phyloP scores from a whole-genome alignment of 2,888 invertebrate genomes.

The Eledone cirrhosa region DNA sequence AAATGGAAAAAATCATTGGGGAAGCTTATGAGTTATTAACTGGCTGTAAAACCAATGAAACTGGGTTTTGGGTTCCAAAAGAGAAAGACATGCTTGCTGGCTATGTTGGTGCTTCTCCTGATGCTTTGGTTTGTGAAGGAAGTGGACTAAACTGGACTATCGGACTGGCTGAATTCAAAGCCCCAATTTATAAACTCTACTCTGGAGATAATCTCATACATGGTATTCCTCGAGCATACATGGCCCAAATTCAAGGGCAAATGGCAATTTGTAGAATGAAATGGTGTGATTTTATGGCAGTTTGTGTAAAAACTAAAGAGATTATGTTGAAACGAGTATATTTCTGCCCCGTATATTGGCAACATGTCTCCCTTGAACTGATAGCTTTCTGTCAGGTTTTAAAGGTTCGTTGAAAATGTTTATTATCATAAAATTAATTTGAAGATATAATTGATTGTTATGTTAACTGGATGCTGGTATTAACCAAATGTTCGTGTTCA shows the following conservation, averaged over 20 bases:
- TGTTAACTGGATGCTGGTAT: too few relatives aligned
- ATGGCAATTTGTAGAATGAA: slow-evolving; percentile 22
- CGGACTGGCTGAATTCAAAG: slow-evolving; percentile 55
- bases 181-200: slow-evolving; percentile 49
- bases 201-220: slow-evolving; percentile 26
- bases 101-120: slow-evolving; percentile 51
- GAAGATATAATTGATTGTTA: too few relatives aligned
- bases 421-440: neutral
- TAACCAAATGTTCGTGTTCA: too few relatives aligned
- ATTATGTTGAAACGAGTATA: slow-evolving; percentile 50
- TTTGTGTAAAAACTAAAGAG: slow-evolving; percentile 48
- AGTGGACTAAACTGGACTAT: slow-evolving; percentile 31
- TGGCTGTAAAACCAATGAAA: slow-evolving; percentile 41
- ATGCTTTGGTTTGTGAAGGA: slow-evolving; percentile 45
- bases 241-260: slow-evolving; percentile 53
- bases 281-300: slow-evolving; percentile 59
- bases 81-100: slow-evolving; percentile 38
- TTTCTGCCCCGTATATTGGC: slow-evolving; percentile 48
- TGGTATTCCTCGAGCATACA: slow-evolving; percentile 51
- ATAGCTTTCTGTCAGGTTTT: slow-evolving; percentile 46
- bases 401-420: slow-evolving; percentile 40
- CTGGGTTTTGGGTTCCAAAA: slow-evolving; percentile 51
- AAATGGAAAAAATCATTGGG: slow-evolving; percentile 45
- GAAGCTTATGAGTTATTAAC: slow-evolving; percentile 54
- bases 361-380: slow-evolving; percentile 39